phyloP scores from a whole-genome alignment of 2,113 vertebrate species.

The Vulpes ferrilata region DNA sequence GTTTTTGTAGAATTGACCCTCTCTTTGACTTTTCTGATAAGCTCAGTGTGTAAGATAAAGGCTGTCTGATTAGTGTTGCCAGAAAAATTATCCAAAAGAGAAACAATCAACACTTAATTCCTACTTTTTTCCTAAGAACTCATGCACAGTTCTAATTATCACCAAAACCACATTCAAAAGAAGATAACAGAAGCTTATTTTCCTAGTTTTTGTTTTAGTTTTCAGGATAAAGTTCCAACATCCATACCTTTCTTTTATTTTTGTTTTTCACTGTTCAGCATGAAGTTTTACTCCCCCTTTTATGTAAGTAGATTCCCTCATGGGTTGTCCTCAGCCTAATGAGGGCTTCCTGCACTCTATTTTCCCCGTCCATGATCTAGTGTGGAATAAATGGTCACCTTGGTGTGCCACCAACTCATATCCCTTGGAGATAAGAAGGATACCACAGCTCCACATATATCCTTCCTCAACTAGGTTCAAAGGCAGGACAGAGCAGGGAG shows the following conservation, averaged over 20 bases:
- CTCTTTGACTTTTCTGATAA: not conserved
- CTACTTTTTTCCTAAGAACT: not conserved
- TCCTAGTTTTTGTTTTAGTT: not conserved
- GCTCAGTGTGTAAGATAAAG: not conserved
- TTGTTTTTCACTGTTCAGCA: not conserved
- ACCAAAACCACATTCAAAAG: not conserved
- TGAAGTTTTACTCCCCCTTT: not conserved
- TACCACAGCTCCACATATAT: not conserved
- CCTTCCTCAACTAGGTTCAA: not conserved
- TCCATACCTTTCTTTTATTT: not conserved
- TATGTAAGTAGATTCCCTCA: not conserved
- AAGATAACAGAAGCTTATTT: not conserved
- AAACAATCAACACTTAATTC: not conserved
- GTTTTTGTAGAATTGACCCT: not conserved
- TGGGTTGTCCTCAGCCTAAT: not conserved
- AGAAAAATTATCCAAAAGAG: slow-evolving; percentile 1
- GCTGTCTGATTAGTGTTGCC: not conserved
- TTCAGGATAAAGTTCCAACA: not conserved
- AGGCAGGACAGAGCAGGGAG: not conserved
- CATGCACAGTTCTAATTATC: not conserved
- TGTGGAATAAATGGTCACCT: not conserved
- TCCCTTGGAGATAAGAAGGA: not conserved
- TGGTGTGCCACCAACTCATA: not conserved
- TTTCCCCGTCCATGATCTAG: fast-evolving
- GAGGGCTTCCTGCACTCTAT: fast-evolving